A percentile compares a stretch with the other conserved stretches of the same genome.
These are phyloP conservation scores for Acleris sparsana DNA, from an alignment of 2,888 invertebrate genomes.

Conservation along the genomic window DNA sequence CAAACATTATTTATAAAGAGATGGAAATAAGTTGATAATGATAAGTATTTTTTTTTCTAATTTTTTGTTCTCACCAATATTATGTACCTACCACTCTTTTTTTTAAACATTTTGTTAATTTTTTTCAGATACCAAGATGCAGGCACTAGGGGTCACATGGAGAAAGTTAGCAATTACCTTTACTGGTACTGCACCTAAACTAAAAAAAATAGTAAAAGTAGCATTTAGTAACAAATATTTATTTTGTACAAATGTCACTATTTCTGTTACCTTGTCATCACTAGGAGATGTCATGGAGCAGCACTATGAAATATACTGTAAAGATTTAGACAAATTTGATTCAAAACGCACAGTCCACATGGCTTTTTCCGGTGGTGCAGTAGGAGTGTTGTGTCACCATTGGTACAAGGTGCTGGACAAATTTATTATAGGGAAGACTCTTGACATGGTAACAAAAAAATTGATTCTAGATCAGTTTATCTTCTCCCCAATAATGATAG, in stretches of 20 bases:
- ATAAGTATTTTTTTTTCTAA: constrained; percentile 10
- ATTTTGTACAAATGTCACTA: constrained; percentile 90
- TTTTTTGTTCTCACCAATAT: not conserved
- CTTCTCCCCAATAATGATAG: constrained; percentile 92
- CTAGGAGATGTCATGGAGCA: constrained; percentile 93
- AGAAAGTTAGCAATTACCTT: constrained; percentile 57
- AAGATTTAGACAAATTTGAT: constrained; percentile 85
- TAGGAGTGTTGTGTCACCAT: constrained; percentile 93
- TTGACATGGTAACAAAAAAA: constrained; percentile 89
- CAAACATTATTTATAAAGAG: not conserved
- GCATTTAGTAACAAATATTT: constrained; percentile 89
- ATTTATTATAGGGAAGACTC: constrained; percentile 88
- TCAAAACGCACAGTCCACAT: constrained; percentile 88
- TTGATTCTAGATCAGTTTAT: constrained; percentile 92
- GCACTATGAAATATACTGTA: constrained; percentile 88
- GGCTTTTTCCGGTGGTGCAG: constrained; percentile 90
- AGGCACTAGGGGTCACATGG: constrained; percentile 64
- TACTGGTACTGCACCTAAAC: constrained; percentile 42
- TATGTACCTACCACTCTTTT: not conserved
- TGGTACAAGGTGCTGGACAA: constrained; percentile 94
- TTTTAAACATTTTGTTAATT: constrained; percentile 25
- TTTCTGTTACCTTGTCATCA: constrained; percentile 90
- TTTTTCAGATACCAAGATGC: constrained; percentile 62
- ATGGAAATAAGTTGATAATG: constrained; percentile 7
- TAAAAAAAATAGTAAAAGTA: constrained; percentile 58